Base-by-base conservation (phyloP, 1,140 invertebrate species). In the Globodera ellingtonae region DNA sequence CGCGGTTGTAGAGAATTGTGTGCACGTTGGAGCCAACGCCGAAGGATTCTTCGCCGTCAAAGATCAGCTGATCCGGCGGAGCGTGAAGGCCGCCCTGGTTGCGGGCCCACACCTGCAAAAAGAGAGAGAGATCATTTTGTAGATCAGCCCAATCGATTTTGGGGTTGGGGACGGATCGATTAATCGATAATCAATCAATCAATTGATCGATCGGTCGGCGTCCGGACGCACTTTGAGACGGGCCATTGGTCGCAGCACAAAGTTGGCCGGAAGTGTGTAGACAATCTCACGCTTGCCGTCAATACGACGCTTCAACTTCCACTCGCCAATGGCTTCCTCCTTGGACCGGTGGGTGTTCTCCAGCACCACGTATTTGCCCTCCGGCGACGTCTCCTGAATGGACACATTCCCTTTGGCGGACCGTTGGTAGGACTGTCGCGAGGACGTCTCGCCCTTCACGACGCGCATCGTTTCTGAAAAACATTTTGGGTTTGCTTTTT, bases 361-460 rank as follows among this genome's bases (percentile, higher is more conserved):
- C 13, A 88, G 21, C 15, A 87, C 82, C 70, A 88, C 83, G 77
- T 78, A 89, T 50, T 89, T 89, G 76, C 87, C 87, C 35, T 89
- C 87, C 35, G 87, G 86, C 15, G 88, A 87, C 47, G 88, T 89
- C 82, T 91, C 79, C 86, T 83, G 85, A 78, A 89, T 89, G n/a
- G 84, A 82, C n/a, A 89, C 86, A 79, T 89, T 89, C 71, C 88
- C 88, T 78, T 91, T 92, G 46, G 91, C 91, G 44, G 90, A 91
- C 79, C 90, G 87, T 81, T 90, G 90, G 86, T 90, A 92, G 8
- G 91, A 91, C 3, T 90, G 91, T 72, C 90, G 91, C 69, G 90
- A 90, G 7, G 90, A 89, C n/a, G 91, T 91, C 79, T 91, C 91
- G 9, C 91, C 91, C 77, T 90, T 88, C 84, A 91, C 89, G 6